Conservation (phyloP, 2,888 invertebrate genomes). For the Athetis lepigone region DNA sequence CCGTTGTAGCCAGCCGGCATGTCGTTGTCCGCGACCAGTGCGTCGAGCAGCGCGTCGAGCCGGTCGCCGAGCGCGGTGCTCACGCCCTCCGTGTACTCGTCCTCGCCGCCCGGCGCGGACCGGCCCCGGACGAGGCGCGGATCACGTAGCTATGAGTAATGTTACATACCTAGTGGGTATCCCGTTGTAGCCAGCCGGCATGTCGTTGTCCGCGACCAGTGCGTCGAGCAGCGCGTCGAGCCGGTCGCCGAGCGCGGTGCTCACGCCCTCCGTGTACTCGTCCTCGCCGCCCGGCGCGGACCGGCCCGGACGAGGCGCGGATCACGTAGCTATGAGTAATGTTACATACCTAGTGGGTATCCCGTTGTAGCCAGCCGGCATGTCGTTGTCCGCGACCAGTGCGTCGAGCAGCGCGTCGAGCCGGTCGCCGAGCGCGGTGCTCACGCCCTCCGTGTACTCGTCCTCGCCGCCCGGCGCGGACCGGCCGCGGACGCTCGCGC, state of each 20-base stretch:
- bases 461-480: constrained; percentile 89
- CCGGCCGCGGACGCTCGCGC: constrained; percentile 91
- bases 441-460: constrained; percentile 92
- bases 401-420: constrained; percentile 93
- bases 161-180: constrained; percentile 89
- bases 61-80: constrained; percentile 92
- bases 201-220: constrained; percentile 92
- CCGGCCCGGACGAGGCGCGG: too few relatives aligned
- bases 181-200: constrained; percentile 89
- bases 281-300: too few relatives aligned
- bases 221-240: constrained; percentile 93
- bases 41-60: constrained; percentile 92
- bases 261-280: too few relatives aligned
- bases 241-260: too few relatives aligned
- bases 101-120: constrained; percentile 87
- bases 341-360: constrained; percentile 89
- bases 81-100: constrained; percentile 92
- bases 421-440: constrained; percentile 92
- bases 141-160: constrained; percentile 94
- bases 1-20: constrained; percentile 89
- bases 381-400: constrained; percentile 92
- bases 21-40: constrained; percentile 92
- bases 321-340: too few relatives aligned
- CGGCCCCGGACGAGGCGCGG: constrained; percentile 91
- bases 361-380: constrained; percentile 89